These are phyloP conservation scores for Sarcophaga subvicina DNA, from an alignment of 2,888 invertebrate species.

Conservation along the genomic window DNA sequence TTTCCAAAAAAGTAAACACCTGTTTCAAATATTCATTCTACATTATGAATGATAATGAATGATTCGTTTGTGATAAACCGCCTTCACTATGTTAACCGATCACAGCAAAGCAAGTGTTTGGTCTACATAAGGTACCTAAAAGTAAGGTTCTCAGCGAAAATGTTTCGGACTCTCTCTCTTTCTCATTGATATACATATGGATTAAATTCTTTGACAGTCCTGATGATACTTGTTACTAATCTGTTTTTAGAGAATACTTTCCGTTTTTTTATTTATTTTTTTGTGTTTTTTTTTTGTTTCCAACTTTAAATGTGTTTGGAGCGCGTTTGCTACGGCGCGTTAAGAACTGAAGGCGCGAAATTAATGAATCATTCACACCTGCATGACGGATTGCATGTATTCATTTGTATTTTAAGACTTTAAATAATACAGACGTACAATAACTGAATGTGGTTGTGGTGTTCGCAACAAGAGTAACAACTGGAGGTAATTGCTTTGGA, in stretches of 20 bases:
- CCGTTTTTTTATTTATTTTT: background rate
- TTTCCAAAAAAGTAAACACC: too few relatives aligned
- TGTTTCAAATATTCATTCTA: too few relatives aligned
- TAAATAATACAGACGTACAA: conserved; percentile 51
- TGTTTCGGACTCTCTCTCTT: too few relatives aligned
- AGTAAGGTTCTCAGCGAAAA: too few relatives aligned
- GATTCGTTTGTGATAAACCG: too few relatives aligned
- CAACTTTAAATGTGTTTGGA: conserved; percentile 54
- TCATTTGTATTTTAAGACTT: conserved; percentile 60
- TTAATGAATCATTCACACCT: conserved; percentile 82
- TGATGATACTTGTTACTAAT: conserved; percentile 55
- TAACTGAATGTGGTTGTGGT: background rate
- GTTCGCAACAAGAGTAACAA: conserved; percentile 43
- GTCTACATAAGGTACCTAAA: too few relatives aligned
- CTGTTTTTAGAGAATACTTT: conserved; percentile 50
- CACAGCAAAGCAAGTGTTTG: too few relatives aligned
- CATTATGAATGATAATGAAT: too few relatives aligned
- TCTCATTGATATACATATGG: too few relatives aligned
- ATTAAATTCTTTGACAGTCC: too few relatives aligned
- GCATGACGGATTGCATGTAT: conserved; percentile 80
- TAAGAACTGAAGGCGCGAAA: conserved; percentile 79
- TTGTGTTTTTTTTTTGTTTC: conserved; percentile 8
- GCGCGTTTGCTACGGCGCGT: conserved; percentile 65
- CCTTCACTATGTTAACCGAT: too few relatives aligned
- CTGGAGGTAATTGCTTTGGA: conserved; percentile 56